Evolutionary conservation across 2,113 vertebrate species (phyloP).

Genomic region (Acrocephalus kingi): DNA sequence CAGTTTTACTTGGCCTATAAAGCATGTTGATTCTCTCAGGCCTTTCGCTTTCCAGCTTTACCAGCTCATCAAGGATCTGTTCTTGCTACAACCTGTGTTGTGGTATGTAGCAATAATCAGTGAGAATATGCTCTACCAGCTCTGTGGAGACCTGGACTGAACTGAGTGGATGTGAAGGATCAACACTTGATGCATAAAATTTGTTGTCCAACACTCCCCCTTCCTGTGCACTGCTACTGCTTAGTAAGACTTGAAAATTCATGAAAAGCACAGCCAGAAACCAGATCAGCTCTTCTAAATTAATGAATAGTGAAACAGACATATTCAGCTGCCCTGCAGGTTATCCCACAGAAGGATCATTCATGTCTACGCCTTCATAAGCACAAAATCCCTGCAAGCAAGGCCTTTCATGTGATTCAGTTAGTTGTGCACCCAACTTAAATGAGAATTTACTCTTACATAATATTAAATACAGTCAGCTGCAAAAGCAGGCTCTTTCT

Average conservation of each 20-base stretch:
- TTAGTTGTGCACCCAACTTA: not conserved
- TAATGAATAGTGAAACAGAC: not conserved
- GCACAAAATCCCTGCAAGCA: conserved; percentile 50
- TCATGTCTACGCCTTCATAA: not conserved
- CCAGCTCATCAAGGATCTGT: accelerated
- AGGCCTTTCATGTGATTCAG: conserved; percentile 38
- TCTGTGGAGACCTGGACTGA: not conserved
- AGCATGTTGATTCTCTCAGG: not conserved
- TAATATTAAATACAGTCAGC: conserved; percentile 27
- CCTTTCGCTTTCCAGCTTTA: not conserved
- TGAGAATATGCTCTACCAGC: not conserved
- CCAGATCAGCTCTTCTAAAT: not conserved
- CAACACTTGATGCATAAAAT: not conserved
- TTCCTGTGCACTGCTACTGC: not conserved
- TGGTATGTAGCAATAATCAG: not conserved
- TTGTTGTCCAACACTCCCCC: accelerated
- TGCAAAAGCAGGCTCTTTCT: not conserved
- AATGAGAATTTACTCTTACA: conserved; percentile 34
- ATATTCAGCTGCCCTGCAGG: not conserved
- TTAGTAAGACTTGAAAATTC: not conserved
- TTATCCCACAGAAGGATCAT: conserved; percentile 14
- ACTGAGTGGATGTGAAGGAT: not conserved
- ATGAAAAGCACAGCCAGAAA: not conserved
- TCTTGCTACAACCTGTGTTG: not conserved
- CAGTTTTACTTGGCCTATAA: not conserved